phyloP scores from a whole-genome alignment of 2,888 invertebrate genomes.

The Muscina levida region DNA sequence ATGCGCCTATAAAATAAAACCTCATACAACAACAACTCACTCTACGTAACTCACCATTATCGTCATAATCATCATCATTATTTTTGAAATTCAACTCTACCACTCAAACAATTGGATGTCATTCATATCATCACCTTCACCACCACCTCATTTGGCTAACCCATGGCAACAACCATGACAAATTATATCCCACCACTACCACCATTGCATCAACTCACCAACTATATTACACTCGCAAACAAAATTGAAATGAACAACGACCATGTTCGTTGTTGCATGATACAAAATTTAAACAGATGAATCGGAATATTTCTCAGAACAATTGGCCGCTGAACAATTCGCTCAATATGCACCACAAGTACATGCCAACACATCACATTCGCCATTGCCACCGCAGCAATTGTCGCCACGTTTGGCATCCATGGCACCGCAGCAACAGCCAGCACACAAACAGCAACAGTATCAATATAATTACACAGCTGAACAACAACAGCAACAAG shows the following conservation, averaged over 20 bases:
- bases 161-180: conserved; percentile 55
- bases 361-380: conserved; percentile 66
- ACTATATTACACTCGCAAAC: conserved; percentile 41
- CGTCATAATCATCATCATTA: conserved; percentile 25
- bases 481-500: conserved; percentile 71
- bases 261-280: conserved; percentile 6
- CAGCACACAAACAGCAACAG: conserved; percentile 68
- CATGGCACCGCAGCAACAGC: conserved; percentile 73
- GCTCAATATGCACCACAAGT: conserved; percentile 79
- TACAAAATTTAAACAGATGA: conserved; percentile 72
- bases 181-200: conserved; percentile 46
- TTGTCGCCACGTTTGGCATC: conserved; percentile 67
- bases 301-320: conserved; percentile 80
- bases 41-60: conserved; percentile 25
- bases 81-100: conserved; percentile 27
- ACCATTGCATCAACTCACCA: conserved; percentile 59
- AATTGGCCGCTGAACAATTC: conserved; percentile 80
- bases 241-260: conserved; percentile 45
- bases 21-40: conserved; percentile 40
- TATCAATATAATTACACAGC: conserved; percentile 69
- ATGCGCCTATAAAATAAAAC: conserved; percentile 40
- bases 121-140: conserved; percentile 27
- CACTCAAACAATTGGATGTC: not conserved
- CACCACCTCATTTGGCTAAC: conserved; percentile 24
- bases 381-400: conserved; percentile 69